A percentile compares a stretch with the other conserved stretches of the same genome.
phyloP scores from a whole-genome alignment of 2,113 vertebrate genomes.

The Tylochromis polylepis region DNA sequence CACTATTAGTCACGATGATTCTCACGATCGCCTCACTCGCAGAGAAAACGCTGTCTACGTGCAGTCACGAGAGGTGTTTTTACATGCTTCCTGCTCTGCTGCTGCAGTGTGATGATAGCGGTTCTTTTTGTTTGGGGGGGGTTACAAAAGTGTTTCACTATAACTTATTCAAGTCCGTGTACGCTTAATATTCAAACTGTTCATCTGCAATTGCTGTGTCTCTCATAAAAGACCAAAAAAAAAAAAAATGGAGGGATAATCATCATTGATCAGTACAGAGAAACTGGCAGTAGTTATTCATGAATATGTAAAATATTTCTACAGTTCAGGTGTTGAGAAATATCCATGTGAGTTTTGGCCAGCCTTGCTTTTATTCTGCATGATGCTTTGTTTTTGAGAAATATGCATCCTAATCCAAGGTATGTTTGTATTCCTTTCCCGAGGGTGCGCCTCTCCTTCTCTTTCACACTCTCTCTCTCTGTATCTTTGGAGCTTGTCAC shows the following conservation, averaged over 20 bases:
- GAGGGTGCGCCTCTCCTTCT: slow-evolving; percentile 52
- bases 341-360: slow-evolving; percentile 66
- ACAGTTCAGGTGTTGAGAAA: slow-evolving; percentile 58
- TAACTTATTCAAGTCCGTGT: slow-evolving; percentile 1
- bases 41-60: background rate
- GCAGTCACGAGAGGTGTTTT: background rate
- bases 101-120: background rate
- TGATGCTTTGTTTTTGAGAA: slow-evolving; percentile 74
- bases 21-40: slow-evolving; percentile 3
- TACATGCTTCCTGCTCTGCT: background rate
- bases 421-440: slow-evolving; percentile 66
- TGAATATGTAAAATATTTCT: slow-evolving; percentile 69
- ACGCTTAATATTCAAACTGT: background rate
- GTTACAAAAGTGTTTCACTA: background rate
- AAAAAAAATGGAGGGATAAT: background rate
- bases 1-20: background rate
- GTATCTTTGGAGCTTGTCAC: slow-evolving; percentile 62
- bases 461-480: slow-evolving; percentile 14
- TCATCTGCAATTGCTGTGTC: slow-evolving; percentile 2
- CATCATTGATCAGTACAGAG: background rate
- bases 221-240: background rate
- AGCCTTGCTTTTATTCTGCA: slow-evolving; percentile 76
- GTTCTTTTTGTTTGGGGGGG: background rate
- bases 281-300: slow-evolving; percentile 19
- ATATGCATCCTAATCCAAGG: slow-evolving; percentile 67